Percentiles rank a stretch among this genome's conserved stretches.
Conservation (phyloP, 2,797 vertebrate species). For the Tarsius wallacei region DNA sequence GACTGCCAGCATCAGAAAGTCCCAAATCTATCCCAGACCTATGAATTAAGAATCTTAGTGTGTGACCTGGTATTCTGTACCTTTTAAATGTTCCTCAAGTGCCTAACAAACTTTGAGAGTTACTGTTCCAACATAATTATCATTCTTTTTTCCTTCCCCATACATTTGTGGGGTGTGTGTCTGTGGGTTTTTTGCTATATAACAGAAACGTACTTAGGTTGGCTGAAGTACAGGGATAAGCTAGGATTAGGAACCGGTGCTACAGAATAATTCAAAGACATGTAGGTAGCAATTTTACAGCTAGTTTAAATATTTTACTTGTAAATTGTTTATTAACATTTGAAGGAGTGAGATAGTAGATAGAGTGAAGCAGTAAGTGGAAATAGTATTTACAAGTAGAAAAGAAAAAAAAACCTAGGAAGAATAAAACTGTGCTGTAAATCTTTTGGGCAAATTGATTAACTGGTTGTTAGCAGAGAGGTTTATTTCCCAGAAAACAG, state of each 20-base stretch:
- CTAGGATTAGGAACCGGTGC: background rate
- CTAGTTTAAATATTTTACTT: background rate
- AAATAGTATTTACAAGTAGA: background rate
- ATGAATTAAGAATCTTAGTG: background rate
- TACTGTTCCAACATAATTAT: background rate
- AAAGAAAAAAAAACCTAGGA: background rate
- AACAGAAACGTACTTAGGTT: background rate
- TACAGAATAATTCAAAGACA: background rate
- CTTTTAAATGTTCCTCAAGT: background rate
- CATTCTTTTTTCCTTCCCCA: background rate
- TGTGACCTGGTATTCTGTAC: background rate
- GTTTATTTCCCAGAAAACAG: background rate
- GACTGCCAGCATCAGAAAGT: background rate
- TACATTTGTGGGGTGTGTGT: rapidly evolving
- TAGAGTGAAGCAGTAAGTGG: background rate
- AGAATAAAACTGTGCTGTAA: background rate
- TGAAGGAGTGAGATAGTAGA: background rate
- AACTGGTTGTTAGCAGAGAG: background rate
- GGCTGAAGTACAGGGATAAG: background rate
- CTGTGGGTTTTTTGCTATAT: background rate
- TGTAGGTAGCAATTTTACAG: background rate
- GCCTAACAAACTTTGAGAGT: background rate
- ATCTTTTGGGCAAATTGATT: background rate
- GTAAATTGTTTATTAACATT: background rate
- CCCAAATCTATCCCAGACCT: background rate